phyloP scores from a whole-genome alignment of 2,113 vertebrate species.

The Otolemur garnettii region DNA sequence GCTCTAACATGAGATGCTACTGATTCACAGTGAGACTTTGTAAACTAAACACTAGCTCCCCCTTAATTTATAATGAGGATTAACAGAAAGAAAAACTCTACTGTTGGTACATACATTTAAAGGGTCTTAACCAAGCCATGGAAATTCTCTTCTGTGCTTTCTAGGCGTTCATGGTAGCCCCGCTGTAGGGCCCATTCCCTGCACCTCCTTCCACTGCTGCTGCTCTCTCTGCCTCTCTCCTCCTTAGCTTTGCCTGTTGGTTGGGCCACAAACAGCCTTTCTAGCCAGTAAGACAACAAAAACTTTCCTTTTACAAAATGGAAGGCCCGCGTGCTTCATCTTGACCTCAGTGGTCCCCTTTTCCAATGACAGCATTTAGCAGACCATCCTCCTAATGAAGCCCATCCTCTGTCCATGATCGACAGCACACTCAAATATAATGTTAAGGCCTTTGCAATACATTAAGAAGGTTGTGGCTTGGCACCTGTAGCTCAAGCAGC shows the following conservation, averaged over 20 bases:
- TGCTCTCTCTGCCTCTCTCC: not conserved
- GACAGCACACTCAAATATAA: not conserved
- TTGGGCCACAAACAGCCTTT: not conserved
- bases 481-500: too few relatives aligned
- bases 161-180: not conserved
- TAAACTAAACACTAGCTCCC: not conserved
- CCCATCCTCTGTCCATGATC: not conserved
- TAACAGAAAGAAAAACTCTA: not conserved
- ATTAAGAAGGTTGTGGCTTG: not conserved
- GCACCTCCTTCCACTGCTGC: too few relatives aligned
- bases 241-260: not conserved
- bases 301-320: not conserved
- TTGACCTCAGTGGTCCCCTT: not conserved
- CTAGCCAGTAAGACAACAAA: not conserved
- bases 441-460: not conserved
- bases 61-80: not conserved
- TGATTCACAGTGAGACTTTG: not conserved
- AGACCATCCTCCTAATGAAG: slow-evolving; percentile 9
- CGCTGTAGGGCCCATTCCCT: not conserved
- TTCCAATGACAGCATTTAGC: not conserved
- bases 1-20: not conserved
- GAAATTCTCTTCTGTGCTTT: not conserved
- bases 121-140: not conserved
- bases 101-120: not conserved
- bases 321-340: not conserved